phyloP scores from a whole-genome alignment of 1,140 invertebrate species.

The Phymorhynchus buccinoides region DNA sequence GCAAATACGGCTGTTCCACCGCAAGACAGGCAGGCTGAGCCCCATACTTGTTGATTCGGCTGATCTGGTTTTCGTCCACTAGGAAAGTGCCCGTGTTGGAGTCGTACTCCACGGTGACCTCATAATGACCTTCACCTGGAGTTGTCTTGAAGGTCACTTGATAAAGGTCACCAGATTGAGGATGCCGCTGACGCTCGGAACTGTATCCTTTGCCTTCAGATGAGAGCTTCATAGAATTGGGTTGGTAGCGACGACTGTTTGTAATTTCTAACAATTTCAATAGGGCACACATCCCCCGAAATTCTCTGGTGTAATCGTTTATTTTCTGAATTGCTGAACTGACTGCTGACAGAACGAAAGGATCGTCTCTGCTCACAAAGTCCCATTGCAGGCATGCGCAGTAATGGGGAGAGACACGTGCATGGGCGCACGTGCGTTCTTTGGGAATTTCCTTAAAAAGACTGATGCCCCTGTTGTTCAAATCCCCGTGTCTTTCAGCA shows the following conservation, averaged over 20 bases:
- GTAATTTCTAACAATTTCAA: no score
- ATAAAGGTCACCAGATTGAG: no score
- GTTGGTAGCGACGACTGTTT: no score
- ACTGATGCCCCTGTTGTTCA: constrained; percentile 78
- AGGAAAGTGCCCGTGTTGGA: constrained; percentile 77
- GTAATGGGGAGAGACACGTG: constrained; percentile 94
- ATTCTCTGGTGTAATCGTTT: no score
- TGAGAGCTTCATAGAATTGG: no score
- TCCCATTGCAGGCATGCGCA: constrained; percentile 92
- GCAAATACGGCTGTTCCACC: constrained; percentile 54
- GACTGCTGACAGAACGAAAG: no score
- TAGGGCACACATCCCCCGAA: no score
- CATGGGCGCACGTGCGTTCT: no score
- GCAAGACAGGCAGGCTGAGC: constrained; percentile 83
- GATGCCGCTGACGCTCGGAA: no score
- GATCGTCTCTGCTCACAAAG: constrained; percentile 8
- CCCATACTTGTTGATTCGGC: constrained; percentile 90
- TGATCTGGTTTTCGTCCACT: constrained; percentile 84
- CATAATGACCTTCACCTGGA: constrained; percentile 85
- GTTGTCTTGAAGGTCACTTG: constrained; percentile 80
- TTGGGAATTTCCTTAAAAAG: no score
- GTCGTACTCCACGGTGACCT: constrained; percentile 82
- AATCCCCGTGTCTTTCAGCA: constrained; percentile 77
- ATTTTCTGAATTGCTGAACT: no score
- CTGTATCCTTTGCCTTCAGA: no score